phyloP scores from a whole-genome alignment of 2,888 invertebrate species.

The Netelia fuscicornis region DNA sequence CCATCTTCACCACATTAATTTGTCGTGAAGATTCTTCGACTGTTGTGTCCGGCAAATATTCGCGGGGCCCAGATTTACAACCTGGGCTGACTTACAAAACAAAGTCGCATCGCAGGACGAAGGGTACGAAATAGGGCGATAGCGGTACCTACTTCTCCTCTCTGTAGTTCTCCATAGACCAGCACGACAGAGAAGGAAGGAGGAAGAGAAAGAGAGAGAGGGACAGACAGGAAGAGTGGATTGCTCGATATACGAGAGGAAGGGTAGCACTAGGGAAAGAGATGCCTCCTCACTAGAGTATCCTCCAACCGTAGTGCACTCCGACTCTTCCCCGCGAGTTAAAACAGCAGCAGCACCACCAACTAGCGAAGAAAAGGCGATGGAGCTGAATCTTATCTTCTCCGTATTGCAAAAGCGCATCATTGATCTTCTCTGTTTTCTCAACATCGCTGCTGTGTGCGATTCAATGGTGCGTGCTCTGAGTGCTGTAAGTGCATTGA shows the following conservation, averaged over 20 bases:
- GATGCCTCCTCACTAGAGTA: slow-evolving; percentile 48
- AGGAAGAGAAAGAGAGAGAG: slow-evolving; percentile 44
- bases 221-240: slow-evolving; percentile 35
- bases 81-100: too few relatives aligned
- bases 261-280: slow-evolving; percentile 57
- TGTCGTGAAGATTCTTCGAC: too few relatives aligned
- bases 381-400: slow-evolving; percentile 34
- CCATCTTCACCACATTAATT: too few relatives aligned
- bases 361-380: slow-evolving; percentile 6
- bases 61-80: too few relatives aligned
- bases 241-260: slow-evolving; percentile 67
- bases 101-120: too few relatives aligned
- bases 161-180: slow-evolving; percentile 72
- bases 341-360: slow-evolving; percentile 38
- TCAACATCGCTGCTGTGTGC: slow-evolving; percentile 50
- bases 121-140: slow-evolving; percentile 77
- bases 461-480: too few relatives aligned
- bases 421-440: too few relatives aligned
- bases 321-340: slow-evolving; percentile 51
- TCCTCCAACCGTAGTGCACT: slow-evolving; percentile 57
- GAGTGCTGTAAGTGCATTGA: too few relatives aligned
- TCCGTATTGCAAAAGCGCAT: slow-evolving; percentile 45
- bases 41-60: too few relatives aligned
- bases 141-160: slow-evolving; percentile 83
- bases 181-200: slow-evolving; percentile 23